Evolutionary conservation across 2,888 invertebrate species (phyloP), one percentile per base, ranked within the genome.

Genomic region (Zaprionus bogoriensis): DNA sequence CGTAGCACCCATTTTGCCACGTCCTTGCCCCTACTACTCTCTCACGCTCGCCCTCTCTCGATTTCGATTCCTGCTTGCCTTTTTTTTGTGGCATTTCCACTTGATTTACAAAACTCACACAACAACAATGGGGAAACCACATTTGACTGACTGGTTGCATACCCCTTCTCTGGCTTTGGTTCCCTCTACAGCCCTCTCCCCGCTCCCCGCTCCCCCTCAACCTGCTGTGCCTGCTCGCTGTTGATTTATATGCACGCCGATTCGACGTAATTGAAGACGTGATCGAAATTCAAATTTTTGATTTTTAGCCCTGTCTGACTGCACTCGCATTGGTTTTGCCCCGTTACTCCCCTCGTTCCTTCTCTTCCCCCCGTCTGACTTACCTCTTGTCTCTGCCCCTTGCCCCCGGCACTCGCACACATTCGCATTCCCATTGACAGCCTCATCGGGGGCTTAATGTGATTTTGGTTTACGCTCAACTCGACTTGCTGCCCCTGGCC

Each of bases 261-360:
- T 82, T 81, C 85, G 73, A 82, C 85, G 87, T 82, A 82, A 82
- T 82, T 82, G 82, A 82, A 87, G 82, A 82, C 82, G 82, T 82
- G 82, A 82, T 82, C 82, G 82, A 82, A 82, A 82, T 82, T 87
- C 87, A 82, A 82, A 82, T 82, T 85, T 87, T 82, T 87, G 73
- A 87, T 87, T 82, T 84, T 78, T 85, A 74, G 64, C 64, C 44
- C 61, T 45, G 20, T 66, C 71, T 74, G 77, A 81, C 78, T 79
- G 80, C 63, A 85, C 62, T 79, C 62, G 57, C 79, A 76, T 71
- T 67, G 67, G 38, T 41, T 57, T 10, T 28, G 9, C 20, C 7
- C 12, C 10, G 2, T n/a, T 12, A 1, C 9, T 9, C 12, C 2
- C 0, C 12, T 5, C 2, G 2, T 0, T 4, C n/a, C 0, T 23